Percentiles rank a stretch among this genome's conserved stretches.
Conservation (phyloP, 2,888 invertebrate genomes). For the Stramonita haemastoma region DNA sequence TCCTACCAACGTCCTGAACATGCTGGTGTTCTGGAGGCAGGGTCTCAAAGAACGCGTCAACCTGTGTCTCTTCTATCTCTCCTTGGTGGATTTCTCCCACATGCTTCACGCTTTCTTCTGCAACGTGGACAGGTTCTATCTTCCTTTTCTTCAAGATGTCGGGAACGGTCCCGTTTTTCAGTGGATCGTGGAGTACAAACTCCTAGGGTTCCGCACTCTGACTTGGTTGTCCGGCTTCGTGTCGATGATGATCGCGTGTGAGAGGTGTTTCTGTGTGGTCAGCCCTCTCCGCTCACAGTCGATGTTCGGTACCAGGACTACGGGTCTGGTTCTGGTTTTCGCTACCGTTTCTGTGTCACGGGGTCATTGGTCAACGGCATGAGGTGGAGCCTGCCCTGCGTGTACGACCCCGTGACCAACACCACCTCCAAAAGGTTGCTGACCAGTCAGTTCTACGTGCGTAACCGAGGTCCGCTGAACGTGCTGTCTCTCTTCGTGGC, state of each 20-base stretch:
- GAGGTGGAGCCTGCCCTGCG: not conserved
- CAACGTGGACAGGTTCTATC: not conserved
- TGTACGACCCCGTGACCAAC: not conserved
- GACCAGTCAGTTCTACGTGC: conserved; percentile 1
- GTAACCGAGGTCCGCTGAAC: not conserved
- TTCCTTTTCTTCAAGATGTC: not conserved
- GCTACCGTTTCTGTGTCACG: not conserved
- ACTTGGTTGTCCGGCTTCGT: not conserved
- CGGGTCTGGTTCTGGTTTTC: not conserved
- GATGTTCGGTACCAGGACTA: not conserved
- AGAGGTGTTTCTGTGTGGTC: not conserved
- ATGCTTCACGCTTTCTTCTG: not conserved
- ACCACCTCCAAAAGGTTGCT: not conserved
- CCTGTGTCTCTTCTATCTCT: conserved; percentile 18
- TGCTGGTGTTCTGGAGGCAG: conserved; percentile 7
- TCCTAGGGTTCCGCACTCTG: not conserved
- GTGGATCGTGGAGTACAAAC: not conserved
- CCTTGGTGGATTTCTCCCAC: not conserved
- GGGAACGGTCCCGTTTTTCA: not conserved
- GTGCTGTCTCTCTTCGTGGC: not conserved
- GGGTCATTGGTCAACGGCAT: not conserved
- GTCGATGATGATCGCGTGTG: conserved; percentile 10
- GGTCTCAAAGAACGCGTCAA: not conserved
- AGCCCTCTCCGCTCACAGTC: conserved; percentile 4
- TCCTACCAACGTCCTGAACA: conserved; percentile 9